A percentile compares a stretch with the other conserved stretches of the same genome.
Evolutionary conservation across 2,797 vertebrate species (phyloP).

Genomic region (Gobionotothen gibberifrons): DNA sequence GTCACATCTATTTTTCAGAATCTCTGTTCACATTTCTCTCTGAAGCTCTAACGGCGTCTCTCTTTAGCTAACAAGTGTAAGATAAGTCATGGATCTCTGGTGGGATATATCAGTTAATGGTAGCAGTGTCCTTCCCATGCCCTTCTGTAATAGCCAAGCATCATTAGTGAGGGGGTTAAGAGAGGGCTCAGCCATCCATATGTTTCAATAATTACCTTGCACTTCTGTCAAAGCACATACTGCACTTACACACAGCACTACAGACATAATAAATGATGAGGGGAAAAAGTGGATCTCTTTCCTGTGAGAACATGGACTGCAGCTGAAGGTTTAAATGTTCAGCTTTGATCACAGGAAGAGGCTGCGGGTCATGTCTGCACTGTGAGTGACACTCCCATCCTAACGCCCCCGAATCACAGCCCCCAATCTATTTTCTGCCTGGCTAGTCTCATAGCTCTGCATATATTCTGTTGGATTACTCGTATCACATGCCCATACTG

Average conservation of each 20-base stretch:
- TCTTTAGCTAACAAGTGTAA: slow-evolving; percentile 44
- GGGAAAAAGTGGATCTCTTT: slow-evolving; percentile 12
- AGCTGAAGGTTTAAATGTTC: slow-evolving; percentile 38
- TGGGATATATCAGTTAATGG: slow-evolving; percentile 73
- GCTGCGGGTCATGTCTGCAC: slow-evolving; percentile 55
- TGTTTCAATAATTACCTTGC: slow-evolving; percentile 80
- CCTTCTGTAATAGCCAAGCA: slow-evolving; percentile 76
- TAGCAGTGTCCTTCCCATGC: slow-evolving; percentile 73
- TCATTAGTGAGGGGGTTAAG: slow-evolving; percentile 80
- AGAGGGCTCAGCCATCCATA: slow-evolving; percentile 75
- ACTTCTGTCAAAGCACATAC: slow-evolving; percentile 63
- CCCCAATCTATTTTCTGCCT: slow-evolving; percentile 91
- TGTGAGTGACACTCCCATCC: slow-evolving; percentile 82
- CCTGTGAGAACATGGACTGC: slow-evolving; percentile 15
- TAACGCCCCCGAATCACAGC: slow-evolving; percentile 67
- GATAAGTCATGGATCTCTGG: slow-evolving; percentile 59
- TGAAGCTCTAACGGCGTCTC: slow-evolving; percentile 18
- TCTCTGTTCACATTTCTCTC: not conserved
- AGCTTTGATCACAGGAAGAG: slow-evolving; percentile 52
- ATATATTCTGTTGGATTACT: slow-evolving; percentile 89
- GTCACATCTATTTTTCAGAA: slow-evolving; percentile 2
- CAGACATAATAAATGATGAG: slow-evolving; percentile 29
- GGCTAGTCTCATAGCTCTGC: slow-evolving; percentile 89
- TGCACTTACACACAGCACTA: slow-evolving; percentile 19
- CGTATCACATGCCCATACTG: slow-evolving; percentile 80